Conservation (phyloP, 2,888 invertebrate genomes). For the Nemoura dubitans region DNA sequence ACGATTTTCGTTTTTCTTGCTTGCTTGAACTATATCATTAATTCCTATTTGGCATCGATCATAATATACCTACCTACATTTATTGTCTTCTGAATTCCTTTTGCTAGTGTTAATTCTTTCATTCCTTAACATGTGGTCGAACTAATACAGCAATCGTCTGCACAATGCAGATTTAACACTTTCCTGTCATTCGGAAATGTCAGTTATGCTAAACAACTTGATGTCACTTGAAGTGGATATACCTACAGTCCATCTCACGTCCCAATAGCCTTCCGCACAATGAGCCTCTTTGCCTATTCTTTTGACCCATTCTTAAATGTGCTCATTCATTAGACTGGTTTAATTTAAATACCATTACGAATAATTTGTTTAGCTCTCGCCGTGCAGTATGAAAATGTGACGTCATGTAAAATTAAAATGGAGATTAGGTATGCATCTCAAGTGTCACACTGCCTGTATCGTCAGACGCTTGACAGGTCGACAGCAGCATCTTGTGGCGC, state of each 20-base stretch:
- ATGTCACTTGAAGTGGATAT: background rate
- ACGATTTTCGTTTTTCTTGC: background rate
- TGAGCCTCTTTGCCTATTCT: background rate
- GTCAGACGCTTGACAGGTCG: background rate
- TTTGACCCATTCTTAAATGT: background rate
- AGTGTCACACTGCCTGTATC: background rate
- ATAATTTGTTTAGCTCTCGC: background rate
- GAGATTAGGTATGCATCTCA: constrained; percentile 4
- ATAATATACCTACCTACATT: background rate
- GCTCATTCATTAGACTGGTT: constrained; percentile 18
- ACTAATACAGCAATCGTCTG: background rate
- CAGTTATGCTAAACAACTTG: background rate
- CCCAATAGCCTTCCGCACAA: background rate
- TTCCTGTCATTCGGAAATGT: background rate
- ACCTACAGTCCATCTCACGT: background rate
- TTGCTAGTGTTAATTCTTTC: background rate
- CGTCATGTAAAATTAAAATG: background rate
- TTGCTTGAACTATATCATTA: background rate
- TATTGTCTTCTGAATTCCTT: background rate
- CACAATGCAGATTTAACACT: background rate
- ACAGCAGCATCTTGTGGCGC: background rate
- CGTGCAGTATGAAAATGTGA: constrained; percentile 17
- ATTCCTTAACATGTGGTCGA: background rate
- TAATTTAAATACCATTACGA: constrained; percentile 17
- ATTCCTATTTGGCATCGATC: background rate